Evolutionary conservation across 2,113 vertebrate genomes (phyloP), one percentile per base, ranked within the genome.

Genomic region (Xenopus laevis): DNA sequence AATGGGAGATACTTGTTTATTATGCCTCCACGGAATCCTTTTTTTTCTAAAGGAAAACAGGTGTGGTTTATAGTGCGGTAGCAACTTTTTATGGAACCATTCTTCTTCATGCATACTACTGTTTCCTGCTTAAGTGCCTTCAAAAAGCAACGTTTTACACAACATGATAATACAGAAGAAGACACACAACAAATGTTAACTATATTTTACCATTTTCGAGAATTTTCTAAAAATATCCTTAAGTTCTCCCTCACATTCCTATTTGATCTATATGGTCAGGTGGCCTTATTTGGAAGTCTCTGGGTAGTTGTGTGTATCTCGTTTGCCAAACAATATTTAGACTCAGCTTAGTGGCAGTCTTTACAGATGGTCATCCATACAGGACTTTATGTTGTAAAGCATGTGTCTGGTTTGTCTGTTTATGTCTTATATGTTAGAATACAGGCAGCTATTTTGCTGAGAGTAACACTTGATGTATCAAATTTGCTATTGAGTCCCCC

Each of bases 41-140:
- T 72, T 64, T 62, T 68, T 62, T 74, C 13, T 67, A 20, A 59
- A 70, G 18, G 60, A 45, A 69, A 62, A 69, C 23, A 53, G 17
- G 27, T 30, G 44, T 30, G 60, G 73, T 75, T 75, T 75, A 53
- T 59, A 62, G 66, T 40, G 40, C 61, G 50, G 18, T 33, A 50
- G 21, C 44, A 68, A 23, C 44, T 57, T 64, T 44, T 69, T 64
- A 70, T 59, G 57, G 27, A 67, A 59, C 18, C 27, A 64, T 27
- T 63, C 52, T 15, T 53, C 52, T 67, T 68, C 21, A 70, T 27
- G 20, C 33, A 17, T 77, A 70, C n/a, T 55, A 61, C 59, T 69
- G 59, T 77, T 77, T 68, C 30, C 74, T 70, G 59, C 74, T 70
- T 77, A 77, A 77, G 74, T 77, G 74, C 74, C 74, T 77, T 77